Percentiles rank a stretch among this genome's conserved stretches.
Conservation (phyloP, 2,888 invertebrate genomes). For the Ctenicera cuprea region DNA sequence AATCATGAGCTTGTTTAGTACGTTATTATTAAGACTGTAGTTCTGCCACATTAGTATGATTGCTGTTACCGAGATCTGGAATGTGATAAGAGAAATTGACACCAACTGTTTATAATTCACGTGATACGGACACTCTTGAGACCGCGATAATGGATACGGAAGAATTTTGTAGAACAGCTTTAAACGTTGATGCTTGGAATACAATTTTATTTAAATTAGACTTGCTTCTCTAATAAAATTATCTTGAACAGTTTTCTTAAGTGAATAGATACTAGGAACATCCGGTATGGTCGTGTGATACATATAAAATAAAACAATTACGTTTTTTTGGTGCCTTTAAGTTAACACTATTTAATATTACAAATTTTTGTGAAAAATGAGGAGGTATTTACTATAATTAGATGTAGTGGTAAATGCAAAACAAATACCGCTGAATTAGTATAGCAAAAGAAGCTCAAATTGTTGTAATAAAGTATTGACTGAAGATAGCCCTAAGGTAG, state of each 20-base stretch:
- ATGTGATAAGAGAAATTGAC: conserved; percentile 32
- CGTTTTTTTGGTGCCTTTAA: neutral
- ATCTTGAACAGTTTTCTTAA: conserved; percentile 2
- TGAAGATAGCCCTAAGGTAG: too few species aligned
- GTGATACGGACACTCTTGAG: conserved; percentile 7
- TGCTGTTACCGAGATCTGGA: conserved; percentile 22
- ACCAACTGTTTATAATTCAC: conserved; percentile 27
- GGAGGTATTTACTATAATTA: too few species aligned
- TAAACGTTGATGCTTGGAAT: conserved; percentile 5
- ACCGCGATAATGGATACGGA: conserved; percentile 26
- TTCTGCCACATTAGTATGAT: conserved; percentile 28
- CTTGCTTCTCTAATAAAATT: neutral
- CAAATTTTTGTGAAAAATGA: too few species aligned
- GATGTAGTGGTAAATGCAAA: too few species aligned
- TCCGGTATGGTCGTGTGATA: neutral
- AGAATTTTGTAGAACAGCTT: conserved; percentile 24
- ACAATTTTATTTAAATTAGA: conserved; percentile 1
- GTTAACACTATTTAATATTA: too few species aligned
- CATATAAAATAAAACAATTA: neutral
- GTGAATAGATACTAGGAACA: conserved; percentile 2
- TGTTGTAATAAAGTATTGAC: too few species aligned
- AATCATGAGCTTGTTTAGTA: neutral
- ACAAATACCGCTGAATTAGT: too few species aligned
- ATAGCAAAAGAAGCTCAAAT: too few species aligned
- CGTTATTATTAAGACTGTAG: conserved; percentile 4